Evolutionary conservation across 92 coral and sea anemone species (phyloP), one percentile per base, ranked within the genome.

Genomic region (Muricea muricata): DNA sequence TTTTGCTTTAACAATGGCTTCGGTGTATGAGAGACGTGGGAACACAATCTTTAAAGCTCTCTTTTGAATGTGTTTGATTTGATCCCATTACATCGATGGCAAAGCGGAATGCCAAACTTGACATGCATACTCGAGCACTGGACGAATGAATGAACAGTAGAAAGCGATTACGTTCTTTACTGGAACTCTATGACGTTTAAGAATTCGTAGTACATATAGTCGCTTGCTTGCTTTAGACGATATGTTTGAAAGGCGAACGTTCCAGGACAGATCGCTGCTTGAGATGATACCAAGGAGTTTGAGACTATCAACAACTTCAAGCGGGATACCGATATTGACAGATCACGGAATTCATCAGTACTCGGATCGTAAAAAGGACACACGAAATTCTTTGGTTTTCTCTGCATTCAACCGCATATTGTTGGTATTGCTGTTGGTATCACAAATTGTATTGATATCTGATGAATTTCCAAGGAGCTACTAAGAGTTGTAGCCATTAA

Each of bases 201-300:
- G 52, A 1, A 17, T 31, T 37, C 85, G 48, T 57, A 81, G 55
- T 0, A 61, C 85, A 63, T 81, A 81, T 47, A 81, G 61, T 29
- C 76, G 85, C 58, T 61, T 65, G 55, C 85, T 81, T 8, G 85
- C 78, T 73, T 84, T 84, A 34, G 81, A 29, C 45, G 73, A 73
- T 67, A 73, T 80, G 65, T 57, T 55, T 60, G 73, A 28, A 40
- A 80, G 32, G 52, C 63, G 84, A 29, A 48, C 30, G 70, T 61
- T 80, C 84, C 84, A 80, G 37, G 73, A 57, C 33, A 80, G 70
- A 52, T 58, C 35, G 33, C 56, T 35, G 39, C 41, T 57, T 24
- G 47, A 4, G 18, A 31, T 40, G 48, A 74, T 55, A 11, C 85
- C 85, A 40, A 80, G 85, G 56, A 80, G 85, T 65, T 61, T 80